Conservation (phyloP, 2,888 invertebrate species). For the Luperina testacea region DNA sequence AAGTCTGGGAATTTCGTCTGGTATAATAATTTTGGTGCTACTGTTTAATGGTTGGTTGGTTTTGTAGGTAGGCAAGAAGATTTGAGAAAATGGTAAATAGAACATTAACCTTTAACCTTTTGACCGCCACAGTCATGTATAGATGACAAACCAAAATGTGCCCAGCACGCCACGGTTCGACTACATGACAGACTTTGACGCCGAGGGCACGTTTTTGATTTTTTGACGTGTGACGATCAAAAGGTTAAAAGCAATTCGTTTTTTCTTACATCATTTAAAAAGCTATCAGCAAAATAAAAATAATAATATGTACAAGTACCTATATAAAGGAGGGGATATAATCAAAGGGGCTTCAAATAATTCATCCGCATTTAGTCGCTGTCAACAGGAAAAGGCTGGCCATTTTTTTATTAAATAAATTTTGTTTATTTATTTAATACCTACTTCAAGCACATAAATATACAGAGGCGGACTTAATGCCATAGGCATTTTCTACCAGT, state of each 20-base stretch:
- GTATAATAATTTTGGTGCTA: conserved; percentile 30
- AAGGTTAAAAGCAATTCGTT: background rate
- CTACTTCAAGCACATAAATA: too few species aligned
- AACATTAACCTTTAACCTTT: background rate
- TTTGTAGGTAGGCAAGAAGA: background rate
- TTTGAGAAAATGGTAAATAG: background rate
- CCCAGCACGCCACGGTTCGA: too few species aligned
- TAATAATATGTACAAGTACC: background rate
- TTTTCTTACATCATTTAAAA: background rate
- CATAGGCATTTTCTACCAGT: too few species aligned
- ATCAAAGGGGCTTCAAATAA: background rate
- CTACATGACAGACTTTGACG: too few species aligned
- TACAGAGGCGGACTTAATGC: too few species aligned
- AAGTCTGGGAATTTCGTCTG: conserved; percentile 47
- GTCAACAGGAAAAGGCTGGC: background rate
- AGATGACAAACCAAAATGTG: too few species aligned
- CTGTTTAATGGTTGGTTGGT: conserved; percentile 22
- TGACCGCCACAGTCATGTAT: too few species aligned
- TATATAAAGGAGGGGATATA: background rate
- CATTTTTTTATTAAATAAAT: background rate
- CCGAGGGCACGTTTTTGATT: too few species aligned
- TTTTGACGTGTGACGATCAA: too few species aligned
- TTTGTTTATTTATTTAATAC: too few species aligned
- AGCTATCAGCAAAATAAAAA: background rate
- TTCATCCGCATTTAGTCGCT: background rate